Conservation (phyloP, 2,797 vertebrate species). For the Varecia variegata region DNA sequence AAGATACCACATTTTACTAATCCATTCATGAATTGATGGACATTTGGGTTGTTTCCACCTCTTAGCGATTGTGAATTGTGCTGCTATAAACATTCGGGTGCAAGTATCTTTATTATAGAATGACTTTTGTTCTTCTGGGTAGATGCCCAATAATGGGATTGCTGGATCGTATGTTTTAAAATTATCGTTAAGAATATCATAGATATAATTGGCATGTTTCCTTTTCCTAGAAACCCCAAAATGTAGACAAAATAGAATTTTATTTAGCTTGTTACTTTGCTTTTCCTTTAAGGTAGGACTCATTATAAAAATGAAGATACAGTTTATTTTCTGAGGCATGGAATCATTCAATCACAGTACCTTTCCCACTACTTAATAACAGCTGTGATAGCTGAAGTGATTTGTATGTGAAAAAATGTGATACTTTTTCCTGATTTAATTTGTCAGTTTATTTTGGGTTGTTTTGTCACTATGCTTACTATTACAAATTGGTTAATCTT, state of each 20-base stretch:
- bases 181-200: neutral
- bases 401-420: neutral
- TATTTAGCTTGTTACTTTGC: neutral
- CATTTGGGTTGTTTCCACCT: too few relatives aligned
- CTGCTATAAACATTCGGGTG: too few relatives aligned
- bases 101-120: too few relatives aligned
- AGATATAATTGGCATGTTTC: neutral
- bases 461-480: neutral
- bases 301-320: neutral
- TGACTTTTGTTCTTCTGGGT: too few relatives aligned
- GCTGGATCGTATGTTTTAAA: too few relatives aligned
- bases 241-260: neutral
- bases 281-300: neutral
- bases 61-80: too few relatives aligned
- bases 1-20: too few relatives aligned
- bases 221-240: neutral
- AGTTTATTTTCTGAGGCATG: neutral
- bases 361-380: neutral
- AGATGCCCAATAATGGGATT: too few relatives aligned
- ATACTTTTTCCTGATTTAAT: neutral
- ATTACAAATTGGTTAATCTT: neutral
- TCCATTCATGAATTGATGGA: too few relatives aligned
- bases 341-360: neutral
- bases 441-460: neutral
- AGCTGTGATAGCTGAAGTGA: neutral